Percentiles rank a stretch among this genome's conserved stretches.
phyloP scores from a whole-genome alignment of 2,113 vertebrate species.

The Desmodus rotundus region DNA sequence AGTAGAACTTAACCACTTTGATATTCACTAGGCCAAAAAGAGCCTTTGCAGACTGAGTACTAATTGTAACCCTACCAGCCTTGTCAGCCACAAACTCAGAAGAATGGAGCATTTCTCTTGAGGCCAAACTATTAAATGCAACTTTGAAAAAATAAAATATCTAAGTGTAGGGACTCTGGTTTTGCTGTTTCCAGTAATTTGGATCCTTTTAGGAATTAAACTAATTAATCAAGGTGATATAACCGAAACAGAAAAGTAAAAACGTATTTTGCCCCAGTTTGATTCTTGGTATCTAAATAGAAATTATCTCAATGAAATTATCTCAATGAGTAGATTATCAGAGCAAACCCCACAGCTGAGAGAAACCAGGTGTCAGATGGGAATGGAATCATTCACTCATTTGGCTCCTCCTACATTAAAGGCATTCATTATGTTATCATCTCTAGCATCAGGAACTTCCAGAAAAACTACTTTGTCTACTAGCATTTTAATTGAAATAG shows the following conservation, averaged over 20 bases:
- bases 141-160: constrained; percentile 18
- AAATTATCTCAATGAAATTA: neutral
- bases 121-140: neutral
- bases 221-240: neutral
- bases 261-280: neutral
- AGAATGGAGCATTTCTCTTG: neutral
- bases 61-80: neutral
- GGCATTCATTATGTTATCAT: neutral
- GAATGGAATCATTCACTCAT: neutral
- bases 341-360: neutral
- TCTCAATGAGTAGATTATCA: neutral
- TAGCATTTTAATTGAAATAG: constrained; percentile 16
- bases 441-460: neutral
- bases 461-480: neutral
- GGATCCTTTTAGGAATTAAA: neutral
- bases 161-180: neutral
- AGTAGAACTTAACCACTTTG: neutral
- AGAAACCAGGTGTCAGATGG: neutral
- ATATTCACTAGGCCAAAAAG: neutral
- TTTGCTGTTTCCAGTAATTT: neutral
- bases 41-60: neutral
- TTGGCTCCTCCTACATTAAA: neutral
- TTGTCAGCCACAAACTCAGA: neutral
- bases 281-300: neutral
- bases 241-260: neutral